Evolutionary conservation across 2,888 invertebrate species (phyloP).

Genomic region (Arctia plantaginis): DNA sequence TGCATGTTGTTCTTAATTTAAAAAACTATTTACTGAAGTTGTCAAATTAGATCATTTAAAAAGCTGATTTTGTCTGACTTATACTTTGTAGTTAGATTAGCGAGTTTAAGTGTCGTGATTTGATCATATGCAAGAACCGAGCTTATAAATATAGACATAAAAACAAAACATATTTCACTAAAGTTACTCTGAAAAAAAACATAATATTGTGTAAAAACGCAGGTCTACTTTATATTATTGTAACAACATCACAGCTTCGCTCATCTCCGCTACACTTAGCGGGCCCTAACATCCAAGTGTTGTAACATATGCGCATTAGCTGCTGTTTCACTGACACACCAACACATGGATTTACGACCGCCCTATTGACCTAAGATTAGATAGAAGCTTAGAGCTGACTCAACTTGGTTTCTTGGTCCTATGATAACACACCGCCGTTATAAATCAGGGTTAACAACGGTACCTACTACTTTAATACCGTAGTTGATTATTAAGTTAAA

Average conservation of each 20-base stretch:
- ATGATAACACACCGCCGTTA: conserved; percentile 25
- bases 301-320: conserved; percentile 48
- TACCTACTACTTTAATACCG: background rate
- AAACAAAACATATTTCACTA: background rate
- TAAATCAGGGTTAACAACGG: conserved; percentile 3
- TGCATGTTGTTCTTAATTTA: background rate
- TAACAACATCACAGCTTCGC: background rate
- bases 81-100: background rate
- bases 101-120: background rate
- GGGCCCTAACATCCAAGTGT: conserved; percentile 18
- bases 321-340: conserved; percentile 58
- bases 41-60: no score
- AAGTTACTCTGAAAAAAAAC: background rate
- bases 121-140: background rate
- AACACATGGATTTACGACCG: conserved; percentile 68
- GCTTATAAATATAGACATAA: background rate
- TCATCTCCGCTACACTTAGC: conserved; percentile 9
- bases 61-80: no score
- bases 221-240: background rate
- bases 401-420: conserved; percentile 27
- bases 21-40: background rate
- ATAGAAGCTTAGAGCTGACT: conserved; percentile 38
- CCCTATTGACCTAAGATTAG: conserved; percentile 53
- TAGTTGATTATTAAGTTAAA: background rate
- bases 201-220: background rate